Evolutionary conservation across 30 jellyfish, hydroid and myxozoan species (phyloP), one percentile per base, ranked within the genome.

Genomic region (Hydractinia symbiolongicarpus): DNA sequence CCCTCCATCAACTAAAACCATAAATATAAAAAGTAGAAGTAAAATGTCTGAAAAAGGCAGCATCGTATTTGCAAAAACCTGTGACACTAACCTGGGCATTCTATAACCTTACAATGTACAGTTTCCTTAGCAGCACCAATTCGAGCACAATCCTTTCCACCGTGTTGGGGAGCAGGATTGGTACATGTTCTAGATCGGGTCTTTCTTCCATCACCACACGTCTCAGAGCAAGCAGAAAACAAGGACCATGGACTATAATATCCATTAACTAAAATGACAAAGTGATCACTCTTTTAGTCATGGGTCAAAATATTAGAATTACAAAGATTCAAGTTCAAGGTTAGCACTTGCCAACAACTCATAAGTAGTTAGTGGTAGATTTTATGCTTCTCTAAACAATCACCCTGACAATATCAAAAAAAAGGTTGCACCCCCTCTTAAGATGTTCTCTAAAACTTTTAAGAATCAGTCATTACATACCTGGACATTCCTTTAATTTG

Each of bases 401-500:
- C n/a, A n/a, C n/a, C n/a, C n/a, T 30, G 44, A 30, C 44, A 30
- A 30, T 30, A 30, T 30, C 2, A 30, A 30, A 30, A n/a, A 30
- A 30, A 30, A 2, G 44, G 44, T 30, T 30, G 44, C 1, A 30
- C 44, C 44, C 44, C 2, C 44, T n/a, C n/a, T n/a, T n/a, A 30
- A 30, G 44, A 30, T 30, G 44, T 30, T 30, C 2, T 30, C 2
- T 30, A 30, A 30, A 30, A 30, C 44, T 30, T 30, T 30, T 30
- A 30, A 30, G 44, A 30, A 30, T 30, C 44, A 30, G 44, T 0
- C 44, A 30, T 30, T 58, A 16, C 2, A 64, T 81, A 87, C 95
- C 76, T 52, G 93, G 95, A 44, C 95, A 86, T 7, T 80, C 55
- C 60, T 81, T 62, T 9, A 53, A 57, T 15, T 61, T 66, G 54